Evolutionary conservation across 2,797 vertebrate species (phyloP).

Genomic region (Sebastes matsubarae): DNA sequence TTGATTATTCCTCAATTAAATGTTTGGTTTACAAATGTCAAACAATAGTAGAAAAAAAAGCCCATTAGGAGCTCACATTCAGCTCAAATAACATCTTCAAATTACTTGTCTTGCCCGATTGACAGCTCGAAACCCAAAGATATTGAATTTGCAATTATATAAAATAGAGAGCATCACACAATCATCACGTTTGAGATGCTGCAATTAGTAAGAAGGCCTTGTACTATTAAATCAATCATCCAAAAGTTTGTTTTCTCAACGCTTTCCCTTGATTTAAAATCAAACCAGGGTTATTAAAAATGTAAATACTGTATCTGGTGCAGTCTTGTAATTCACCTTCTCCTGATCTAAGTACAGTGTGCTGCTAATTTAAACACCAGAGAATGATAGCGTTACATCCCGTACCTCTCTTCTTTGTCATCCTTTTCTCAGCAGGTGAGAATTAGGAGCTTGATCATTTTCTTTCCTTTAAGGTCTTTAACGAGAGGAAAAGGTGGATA

Average conservation of each 20-base stretch:
- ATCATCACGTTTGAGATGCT: background rate
- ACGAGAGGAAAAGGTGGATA: background rate
- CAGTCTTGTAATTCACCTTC: background rate
- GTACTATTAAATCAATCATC: background rate
- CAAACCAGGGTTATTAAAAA: background rate
- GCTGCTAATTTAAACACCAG: slow-evolving; percentile 29
- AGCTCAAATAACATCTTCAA: background rate
- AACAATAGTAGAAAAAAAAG: background rate
- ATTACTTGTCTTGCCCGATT: background rate
- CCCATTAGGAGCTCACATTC: background rate
- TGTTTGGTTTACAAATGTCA: background rate
- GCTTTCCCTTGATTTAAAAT: background rate
- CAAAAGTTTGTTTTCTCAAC: background rate
- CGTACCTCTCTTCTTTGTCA: background rate
- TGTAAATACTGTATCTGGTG: background rate
- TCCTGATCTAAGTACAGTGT: background rate
- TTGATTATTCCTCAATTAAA: background rate
- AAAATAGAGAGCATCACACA: background rate
- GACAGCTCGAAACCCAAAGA: background rate
- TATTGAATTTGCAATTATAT: background rate
- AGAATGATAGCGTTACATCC: background rate
- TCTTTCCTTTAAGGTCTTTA: slow-evolving; percentile 9
- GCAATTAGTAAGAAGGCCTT: background rate
- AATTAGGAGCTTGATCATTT: slow-evolving; percentile 40
- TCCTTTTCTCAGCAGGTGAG: slow-evolving; percentile 31